Percentiles rank a stretch among this genome's conserved stretches.
Conservation (phyloP, 2,113 vertebrate species). For the Tetrao urogallus region DNA sequence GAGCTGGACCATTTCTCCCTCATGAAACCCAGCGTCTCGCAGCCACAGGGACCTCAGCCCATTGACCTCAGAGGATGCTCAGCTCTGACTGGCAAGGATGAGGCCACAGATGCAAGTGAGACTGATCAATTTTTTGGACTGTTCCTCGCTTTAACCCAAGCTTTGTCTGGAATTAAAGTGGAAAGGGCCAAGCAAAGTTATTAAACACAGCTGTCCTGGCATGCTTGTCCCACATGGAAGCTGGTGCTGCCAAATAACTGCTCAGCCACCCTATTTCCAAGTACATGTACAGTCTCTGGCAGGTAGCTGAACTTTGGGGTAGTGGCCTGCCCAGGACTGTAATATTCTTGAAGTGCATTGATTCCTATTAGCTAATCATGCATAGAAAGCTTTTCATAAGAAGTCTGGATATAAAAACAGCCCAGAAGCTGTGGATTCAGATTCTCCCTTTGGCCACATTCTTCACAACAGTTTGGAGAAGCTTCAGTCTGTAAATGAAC, state of each 20-base stretch:
- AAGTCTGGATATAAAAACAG: not conserved
- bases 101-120: not conserved
- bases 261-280: not conserved
- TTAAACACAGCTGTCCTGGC: conserved; percentile 7
- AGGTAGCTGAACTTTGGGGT: not conserved
- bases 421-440: not conserved
- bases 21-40: not conserved
- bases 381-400: not conserved
- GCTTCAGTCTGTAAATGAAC: not conserved
- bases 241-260: not conserved
- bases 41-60: not conserved
- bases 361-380: not conserved
- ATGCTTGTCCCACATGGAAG: not conserved
- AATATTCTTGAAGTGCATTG: not conserved
- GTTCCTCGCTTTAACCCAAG: not conserved
- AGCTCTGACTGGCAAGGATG: not conserved
- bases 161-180: not conserved
- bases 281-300: not conserved
- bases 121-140: not conserved
- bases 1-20: not conserved
- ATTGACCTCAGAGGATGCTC: not conserved
- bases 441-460: not conserved
- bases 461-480: not conserved
- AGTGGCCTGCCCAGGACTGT: not conserved
- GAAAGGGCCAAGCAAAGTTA: not conserved